A percentile compares a stretch with the other conserved stretches of the same genome.
These are phyloP conservation scores for Bhutanitis thaidina DNA, from an alignment of 2,888 invertebrate species.

Conservation along the genomic window DNA sequence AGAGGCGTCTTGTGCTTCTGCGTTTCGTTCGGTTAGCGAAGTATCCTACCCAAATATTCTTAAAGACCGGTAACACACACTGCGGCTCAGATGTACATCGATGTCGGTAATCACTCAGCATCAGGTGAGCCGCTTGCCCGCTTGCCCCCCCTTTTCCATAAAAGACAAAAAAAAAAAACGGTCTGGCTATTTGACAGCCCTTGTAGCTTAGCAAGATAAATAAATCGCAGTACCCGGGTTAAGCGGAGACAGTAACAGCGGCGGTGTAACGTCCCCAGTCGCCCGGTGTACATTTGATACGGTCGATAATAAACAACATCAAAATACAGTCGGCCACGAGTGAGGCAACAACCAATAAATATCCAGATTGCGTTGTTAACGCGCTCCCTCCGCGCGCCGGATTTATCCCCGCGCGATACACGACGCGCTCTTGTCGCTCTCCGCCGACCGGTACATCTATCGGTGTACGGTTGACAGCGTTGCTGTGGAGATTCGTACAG, in stretches of 20 bases:
- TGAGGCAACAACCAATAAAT: constrained; percentile 49
- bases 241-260: not conserved
- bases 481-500: no score
- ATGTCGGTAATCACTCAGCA: no score
- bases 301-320: constrained; percentile 49
- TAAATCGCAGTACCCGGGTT: not conserved
- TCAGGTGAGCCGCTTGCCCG: no score
- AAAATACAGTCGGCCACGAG: constrained; percentile 61
- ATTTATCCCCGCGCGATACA: constrained; percentile 19
- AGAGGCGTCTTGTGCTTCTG: no score
- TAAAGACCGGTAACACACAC: no score
- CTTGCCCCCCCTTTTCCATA: no score
- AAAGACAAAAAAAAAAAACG: no score
- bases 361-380: constrained; percentile 26
- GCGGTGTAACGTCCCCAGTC: constrained; percentile 2
- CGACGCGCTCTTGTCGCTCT: constrained; percentile 16
- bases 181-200: no score
- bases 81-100: no score
- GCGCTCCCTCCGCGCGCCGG: constrained; percentile 18
- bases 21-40: no score
- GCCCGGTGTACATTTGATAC: constrained; percentile 26
- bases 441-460: not conserved
- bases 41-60: no score
- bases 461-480: not conserved
- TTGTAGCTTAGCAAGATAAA: not conserved